These are phyloP conservation scores for Mylabris sibirica DNA, from an alignment of 2,888 invertebrate genomes.

Conservation along the genomic window DNA sequence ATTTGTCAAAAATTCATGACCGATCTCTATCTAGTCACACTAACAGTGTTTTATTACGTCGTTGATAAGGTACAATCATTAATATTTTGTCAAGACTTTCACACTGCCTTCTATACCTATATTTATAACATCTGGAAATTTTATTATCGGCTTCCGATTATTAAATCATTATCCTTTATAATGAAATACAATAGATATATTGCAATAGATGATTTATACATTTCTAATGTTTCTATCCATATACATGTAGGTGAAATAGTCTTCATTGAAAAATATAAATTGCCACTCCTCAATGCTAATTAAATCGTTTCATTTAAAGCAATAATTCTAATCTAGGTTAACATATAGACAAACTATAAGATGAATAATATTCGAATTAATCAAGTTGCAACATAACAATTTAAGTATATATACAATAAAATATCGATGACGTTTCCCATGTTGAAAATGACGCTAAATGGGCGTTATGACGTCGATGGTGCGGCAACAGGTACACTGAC, in stretches of 20 bases:
- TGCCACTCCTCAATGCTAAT: constrained; percentile 4
- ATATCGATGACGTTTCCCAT: not conserved
- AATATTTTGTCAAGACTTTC: constrained; percentile 8
- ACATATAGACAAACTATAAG: not conserved
- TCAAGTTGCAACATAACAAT: not conserved
- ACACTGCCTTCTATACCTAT: not conserved
- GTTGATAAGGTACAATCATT: not conserved
- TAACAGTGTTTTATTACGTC: not conserved
- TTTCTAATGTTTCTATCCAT: not conserved
- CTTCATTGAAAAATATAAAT: not conserved
- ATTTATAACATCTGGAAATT: not conserved
- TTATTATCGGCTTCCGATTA: not conserved
- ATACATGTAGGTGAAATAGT: not conserved
- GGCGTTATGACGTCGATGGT: not conserved
- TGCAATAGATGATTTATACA: not conserved
- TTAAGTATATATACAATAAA: not conserved
- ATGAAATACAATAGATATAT: not conserved
- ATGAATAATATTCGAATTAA: not conserved
- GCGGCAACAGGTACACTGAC: not conserved
- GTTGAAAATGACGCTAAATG: not conserved
- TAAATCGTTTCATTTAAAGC: not conserved
- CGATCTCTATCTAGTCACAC: not conserved
- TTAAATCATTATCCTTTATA: not conserved
- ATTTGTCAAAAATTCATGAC: not conserved
- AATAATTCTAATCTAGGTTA: not conserved